Evolutionary conservation across 2,888 invertebrate genomes (phyloP), one percentile per base, ranked within the genome.

Genomic region (Ferdinandea cuprea): DNA sequence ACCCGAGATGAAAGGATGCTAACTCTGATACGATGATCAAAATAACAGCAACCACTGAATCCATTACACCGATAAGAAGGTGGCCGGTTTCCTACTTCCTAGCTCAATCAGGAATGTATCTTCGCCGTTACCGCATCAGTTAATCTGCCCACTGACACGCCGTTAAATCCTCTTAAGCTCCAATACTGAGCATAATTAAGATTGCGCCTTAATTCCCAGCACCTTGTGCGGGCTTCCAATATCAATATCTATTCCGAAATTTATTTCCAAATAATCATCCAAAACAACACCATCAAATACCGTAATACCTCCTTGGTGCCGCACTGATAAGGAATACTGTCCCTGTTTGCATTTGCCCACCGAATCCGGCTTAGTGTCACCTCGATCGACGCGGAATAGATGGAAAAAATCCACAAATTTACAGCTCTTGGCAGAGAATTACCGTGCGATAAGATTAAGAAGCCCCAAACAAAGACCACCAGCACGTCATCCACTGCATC

Each of bases 401-500:
- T 30, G 32, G 44, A 15, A 42, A 63, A 79, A 73, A 79, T 79
- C 79, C 66, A 73, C 73, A 79, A 61, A 73, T 79, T 79, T 79
- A 79, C 79, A 79, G 66, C 79, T 72, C 17, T 44, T 42, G 42
- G 15, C 28, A 52, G 28, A 40, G 28, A 40, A 71, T 37, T 37
- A 59, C 48, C 50, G 28, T 15, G 50, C 42, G 80, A 80, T 80
- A 74, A 80, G 80, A 80, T 74, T 80, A 80, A 42, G 35, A 42
- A 19, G 11, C 4, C 21, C 30, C 66, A 32, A 58, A 80, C 61
- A 61, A 63, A 80, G 80, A 80, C 80, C 74, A 74, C 79, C 79
- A 48, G 46, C 32, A 13, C 42, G 15, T 44, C 37, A 19, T 32
- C 46, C 25, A 17, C 42, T 19, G 32, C 13, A 11, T 21, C 37